Percentiles rank a stretch among this genome's conserved stretches.
Evolutionary conservation across 2,113 vertebrate species (phyloP).

Genomic region (Pandion haliaetus): DNA sequence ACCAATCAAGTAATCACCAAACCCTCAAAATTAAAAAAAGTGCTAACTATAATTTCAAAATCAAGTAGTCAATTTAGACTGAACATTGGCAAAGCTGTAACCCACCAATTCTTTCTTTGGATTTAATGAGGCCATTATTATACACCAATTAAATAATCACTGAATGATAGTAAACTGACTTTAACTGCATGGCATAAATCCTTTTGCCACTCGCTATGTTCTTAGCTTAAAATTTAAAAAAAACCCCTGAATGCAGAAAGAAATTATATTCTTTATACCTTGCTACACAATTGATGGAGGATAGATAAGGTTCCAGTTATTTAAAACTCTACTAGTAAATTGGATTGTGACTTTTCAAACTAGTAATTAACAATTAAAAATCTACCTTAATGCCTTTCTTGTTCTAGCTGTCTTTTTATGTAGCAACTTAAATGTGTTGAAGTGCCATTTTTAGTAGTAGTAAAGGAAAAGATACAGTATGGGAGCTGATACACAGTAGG

Average conservation of each 20-base stretch:
- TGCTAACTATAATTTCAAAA: not conserved
- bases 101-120: not conserved
- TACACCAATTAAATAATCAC: not conserved
- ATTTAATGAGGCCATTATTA: not conserved
- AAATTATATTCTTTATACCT: not conserved
- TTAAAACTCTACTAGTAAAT: not conserved
- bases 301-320: not conserved
- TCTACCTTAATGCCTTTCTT: not conserved
- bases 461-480: not conserved
- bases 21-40: not conserved
- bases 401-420: not conserved
- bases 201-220: not conserved
- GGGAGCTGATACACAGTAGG: not conserved
- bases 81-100: not conserved
- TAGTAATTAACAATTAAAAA: not conserved
- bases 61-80: not conserved
- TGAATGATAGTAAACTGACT: not conserved
- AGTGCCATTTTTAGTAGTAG: not conserved
- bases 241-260: not conserved
- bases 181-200: not conserved
- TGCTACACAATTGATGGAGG: not conserved
- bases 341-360: not conserved
- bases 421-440: not conserved
- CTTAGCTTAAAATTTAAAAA: not conserved
- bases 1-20: not conserved